phyloP scores from a whole-genome alignment of 2,113 vertebrate genomes.

The Spea multiplicata region DNA sequence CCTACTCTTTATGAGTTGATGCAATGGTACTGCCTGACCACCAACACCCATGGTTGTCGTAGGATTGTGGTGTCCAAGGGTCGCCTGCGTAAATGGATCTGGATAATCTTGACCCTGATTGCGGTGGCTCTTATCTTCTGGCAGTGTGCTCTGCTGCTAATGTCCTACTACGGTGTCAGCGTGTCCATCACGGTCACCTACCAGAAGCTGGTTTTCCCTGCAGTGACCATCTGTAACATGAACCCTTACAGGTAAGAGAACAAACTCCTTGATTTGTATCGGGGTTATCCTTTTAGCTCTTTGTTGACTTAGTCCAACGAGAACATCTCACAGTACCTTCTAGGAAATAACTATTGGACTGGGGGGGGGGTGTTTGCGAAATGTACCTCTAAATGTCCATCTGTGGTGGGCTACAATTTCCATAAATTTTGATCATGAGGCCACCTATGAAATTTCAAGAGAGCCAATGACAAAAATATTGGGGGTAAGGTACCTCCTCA shows the following conservation, averaged over 20 bases:
- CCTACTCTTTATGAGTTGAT: constrained; percentile 71
- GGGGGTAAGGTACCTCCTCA: no score
- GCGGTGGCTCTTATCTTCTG: constrained; percentile 73
- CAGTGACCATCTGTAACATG: constrained; percentile 77
- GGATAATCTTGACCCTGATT: constrained; percentile 68
- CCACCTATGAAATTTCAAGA: no score
- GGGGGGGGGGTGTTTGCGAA: no score
- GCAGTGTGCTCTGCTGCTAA: constrained; percentile 70
- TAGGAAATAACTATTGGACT: no score
- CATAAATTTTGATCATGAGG: no score
- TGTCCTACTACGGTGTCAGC: constrained; percentile 71
- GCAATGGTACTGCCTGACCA: constrained; percentile 76
- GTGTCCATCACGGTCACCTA: constrained; percentile 75
- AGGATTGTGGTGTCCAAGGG: constrained; percentile 76
- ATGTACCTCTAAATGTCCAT: no score
- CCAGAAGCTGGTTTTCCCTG: constrained; percentile 73
- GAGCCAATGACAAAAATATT: no score
- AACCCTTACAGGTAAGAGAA: constrained; percentile 74
- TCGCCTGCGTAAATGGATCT: constrained; percentile 67
- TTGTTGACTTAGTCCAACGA: no score
- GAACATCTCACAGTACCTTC: no score
- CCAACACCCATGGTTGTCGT: constrained; percentile 78
- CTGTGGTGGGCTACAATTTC: no score
- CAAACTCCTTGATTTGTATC: no score
- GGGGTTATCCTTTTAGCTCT: no score